Base-by-base conservation (phyloP, 2,797 vertebrate genomes). In the Takifugu ocellatus region DNA sequence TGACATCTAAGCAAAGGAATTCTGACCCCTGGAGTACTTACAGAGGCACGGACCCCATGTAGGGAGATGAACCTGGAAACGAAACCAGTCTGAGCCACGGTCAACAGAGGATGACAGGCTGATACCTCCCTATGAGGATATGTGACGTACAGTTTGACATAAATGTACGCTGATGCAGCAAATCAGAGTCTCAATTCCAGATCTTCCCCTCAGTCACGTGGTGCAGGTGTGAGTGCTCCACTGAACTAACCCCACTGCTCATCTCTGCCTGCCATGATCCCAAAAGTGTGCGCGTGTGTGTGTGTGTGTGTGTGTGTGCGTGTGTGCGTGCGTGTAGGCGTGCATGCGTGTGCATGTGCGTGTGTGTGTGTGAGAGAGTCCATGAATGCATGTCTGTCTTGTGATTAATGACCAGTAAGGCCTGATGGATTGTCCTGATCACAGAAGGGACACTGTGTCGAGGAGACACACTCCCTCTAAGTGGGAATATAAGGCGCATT, bases 391-490 rank as follows among this genome's bases (percentile, higher is more conserved):
- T 62, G 51, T 57, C 56, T 49, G 61, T 75, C 60, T 65, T 50
- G 77, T 93, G 92, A 90, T 92, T 91, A 92, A 91, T 90, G 83
- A 87, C 83, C 63, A 52, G 83, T 66, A 82, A 75, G 74, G 59
- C 71, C 89, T 94, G 93, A 96, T 93, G 92, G 92, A 96, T 94
- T 93, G 87, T 91, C 88, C 85, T 82, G 89, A 89, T 93, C 89
- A 87, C 80, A 81, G 89, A 83, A 86, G 87, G 91, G 94, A 95
- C 94, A 95, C 85, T 54, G 82, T 90, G 91, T 93, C 93, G 85
- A 90, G 90, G 85, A 79, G 87, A 91, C 88, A 84, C 78, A 92
- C 90, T 89, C 90, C 89, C 90, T 87, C 90, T 85, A 87, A 92
- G 89, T 91, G 88, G 79, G 56, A 65, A 67, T 62, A 65, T 57